Base-by-base conservation (phyloP, 2,113 vertebrate species). In the Vidua macroura region DNA sequence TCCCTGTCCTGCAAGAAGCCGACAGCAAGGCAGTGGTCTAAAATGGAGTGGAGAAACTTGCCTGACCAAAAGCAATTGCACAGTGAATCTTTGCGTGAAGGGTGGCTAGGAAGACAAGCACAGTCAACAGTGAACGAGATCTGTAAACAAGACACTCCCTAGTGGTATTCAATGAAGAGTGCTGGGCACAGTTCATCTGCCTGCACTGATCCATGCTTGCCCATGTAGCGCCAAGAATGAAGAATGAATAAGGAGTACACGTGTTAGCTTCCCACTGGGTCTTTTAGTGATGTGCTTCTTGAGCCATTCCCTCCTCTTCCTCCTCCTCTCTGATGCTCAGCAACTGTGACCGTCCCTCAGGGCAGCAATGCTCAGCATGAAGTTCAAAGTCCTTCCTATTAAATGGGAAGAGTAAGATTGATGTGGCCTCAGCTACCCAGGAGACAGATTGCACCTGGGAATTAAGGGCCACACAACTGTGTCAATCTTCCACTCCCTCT, bases 131-230 rank as follows among this genome's bases (percentile, higher is more conserved):
- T 18, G 76, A 90, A 67, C 11, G 2, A 84, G 60, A 82, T 92
- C 86, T 96, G 97, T 97, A 97, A 97, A 97, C 96, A 97, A 94
- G 94, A 95, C 76, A 95, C 88, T 86, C 88, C 93, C 90, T 63
- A 81, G 88, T 85, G 93, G 96, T 90, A 88, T 93, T 43, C 69
- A 84, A 70, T 23, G 39, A 41, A 73, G 66, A 83, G 90, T 73
- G 87, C 82, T 81, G 69, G 49, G 80, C 73, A 60, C 55, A 89
- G 94, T 74, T 86, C 86, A 43, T 77, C 88, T 60, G 79, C 78
- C 35, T 62, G 85, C 83, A 59, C 86, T 95, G 87, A 93, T 88
- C 94, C 80, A 41, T 96, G 97, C 97, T 95, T 91, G 95, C 93
- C 41, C 48, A 10, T 12, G 82, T 84, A 93, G 93, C 23, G 1